Evolutionary conservation across 1,140 invertebrate genomes (phyloP), one percentile per base, ranked within the genome.

Genomic region (Nebria ingens): DNA sequence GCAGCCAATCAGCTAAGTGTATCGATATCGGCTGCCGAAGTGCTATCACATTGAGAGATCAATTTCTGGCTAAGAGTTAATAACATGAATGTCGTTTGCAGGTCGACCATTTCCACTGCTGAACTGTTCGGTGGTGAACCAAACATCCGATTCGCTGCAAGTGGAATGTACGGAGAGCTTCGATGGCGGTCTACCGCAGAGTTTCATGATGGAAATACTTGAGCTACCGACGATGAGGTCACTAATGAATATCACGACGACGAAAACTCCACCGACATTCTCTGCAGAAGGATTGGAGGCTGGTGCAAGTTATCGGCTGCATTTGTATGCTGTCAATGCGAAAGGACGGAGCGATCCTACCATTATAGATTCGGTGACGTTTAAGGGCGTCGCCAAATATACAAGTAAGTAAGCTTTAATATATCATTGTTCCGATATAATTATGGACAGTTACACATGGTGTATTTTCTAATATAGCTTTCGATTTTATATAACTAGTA

Each of bases 71-170:
- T n/a, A n/a, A n/a, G n/a, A n/a, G n/a, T n/a, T n/a, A n/a, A n/a
- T n/a, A n/a, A n/a, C n/a, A n/a, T n/a, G n/a, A n/a, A n/a, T n/a
- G n/a, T n/a, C n/a, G n/a, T 56, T 69, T 73, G 59, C 76, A 83
- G 90, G 90, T 61, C 84, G 87, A 21, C 91, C 91, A 11, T 91
- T 93, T 65, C 81, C 87, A 21, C 74, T 93, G 29, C 80, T 87
- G 59, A 93, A 93, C 71, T 94, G 91, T 69, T 84, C 84, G n/a
- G 78, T 93, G n/a, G 79, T 84, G 52, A 93, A 93, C 69, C 87
- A 89, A 66, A 93, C 88, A 45, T 80, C 83, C 55, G 87, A 92
- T 62, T 85, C 87, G 0, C 64, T 92, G 52, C 78, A 84, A 64
- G 84, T 91, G 2, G 82, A 86, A 40, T 92, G 89, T 63, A 76